Evolutionary conservation across 2,113 vertebrate species (phyloP).

Genomic region (Grammomys dolichurus): DNA sequence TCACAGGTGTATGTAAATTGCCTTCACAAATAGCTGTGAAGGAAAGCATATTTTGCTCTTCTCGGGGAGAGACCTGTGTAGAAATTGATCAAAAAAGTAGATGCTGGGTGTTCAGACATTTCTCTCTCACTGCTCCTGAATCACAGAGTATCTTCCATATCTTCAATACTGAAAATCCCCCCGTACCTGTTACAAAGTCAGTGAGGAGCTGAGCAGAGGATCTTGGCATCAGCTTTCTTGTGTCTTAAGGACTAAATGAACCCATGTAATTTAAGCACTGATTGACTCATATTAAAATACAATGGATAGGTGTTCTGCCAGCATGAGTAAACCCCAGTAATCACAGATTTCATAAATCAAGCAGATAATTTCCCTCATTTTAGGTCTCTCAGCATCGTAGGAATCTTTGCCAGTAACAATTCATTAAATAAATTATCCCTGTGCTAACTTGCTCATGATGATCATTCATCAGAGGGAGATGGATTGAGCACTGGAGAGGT

Average conservation of each 20-base stretch:
- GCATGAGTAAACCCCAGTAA: not conserved
- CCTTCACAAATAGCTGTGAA: not conserved
- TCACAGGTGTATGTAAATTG: not conserved
- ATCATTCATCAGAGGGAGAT: conserved; percentile 53
- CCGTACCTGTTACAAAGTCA: not conserved
- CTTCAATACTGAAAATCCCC: not conserved
- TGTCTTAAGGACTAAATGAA: not conserved
- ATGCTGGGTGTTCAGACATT: not conserved
- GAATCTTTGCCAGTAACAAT: conserved; percentile 41
- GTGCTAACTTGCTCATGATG: conserved; percentile 57
- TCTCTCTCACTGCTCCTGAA: not conserved
- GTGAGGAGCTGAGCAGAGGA: too few relatives aligned
- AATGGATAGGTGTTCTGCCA: conserved; percentile 23
- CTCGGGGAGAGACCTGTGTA: not conserved
- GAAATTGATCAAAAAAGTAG: not conserved
- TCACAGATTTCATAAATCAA: conserved; percentile 52
- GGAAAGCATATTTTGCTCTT: too few relatives aligned
- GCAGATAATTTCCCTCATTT: conserved; percentile 5
- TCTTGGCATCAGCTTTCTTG: not conserved
- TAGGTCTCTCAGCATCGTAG: not conserved
- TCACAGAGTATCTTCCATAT: not conserved
- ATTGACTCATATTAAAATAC: not conserved
- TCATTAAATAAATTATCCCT: conserved; percentile 56
- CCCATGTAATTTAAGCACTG: not conserved
- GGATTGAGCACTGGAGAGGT: conserved; percentile 46